Evolutionary conservation across 2,113 vertebrate genomes (phyloP), one percentile per base, ranked within the genome.

Genomic region (Desmodus rotundus): DNA sequence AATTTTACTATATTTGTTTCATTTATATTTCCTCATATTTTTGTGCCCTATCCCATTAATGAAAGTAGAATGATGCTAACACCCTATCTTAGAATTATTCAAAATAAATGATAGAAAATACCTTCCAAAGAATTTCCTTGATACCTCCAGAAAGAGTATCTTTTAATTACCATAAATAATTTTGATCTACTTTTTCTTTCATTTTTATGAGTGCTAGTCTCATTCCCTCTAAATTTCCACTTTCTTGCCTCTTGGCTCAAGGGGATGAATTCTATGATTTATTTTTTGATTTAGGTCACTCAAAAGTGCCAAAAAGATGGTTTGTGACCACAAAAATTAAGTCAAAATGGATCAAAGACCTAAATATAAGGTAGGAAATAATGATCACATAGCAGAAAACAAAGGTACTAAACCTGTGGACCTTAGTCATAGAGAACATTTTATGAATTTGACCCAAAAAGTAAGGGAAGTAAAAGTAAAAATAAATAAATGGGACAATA

Each of bases 81-180:
- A 81, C 0, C 1, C 12, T 80, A 67, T 28, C 89, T 95, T 58
- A 73, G 52, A 92, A 80, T 70, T 96, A 78, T 89, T 87, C 17
- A 84, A 92, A 96, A 56, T 73, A 80, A 68, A 41, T 93, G 67
- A 56, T 4, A 38, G 38, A 95, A 95, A 93, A 58, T 78, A 67
- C 82, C 36, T 87, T 67, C 36, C 17, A 77, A 73, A 72, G 50
- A 38, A 77, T 58, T 54, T 45, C 4, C 61, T 82, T 77, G 33
- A 86, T 4, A 50, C 26, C 9, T 68, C 14, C 84, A 47, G 76
- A 80, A 94, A 70, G 8, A 87, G 26, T 92, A n/a, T 68, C 5
- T 90, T 96, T 87, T 70, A 31, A 81, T 94, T 72, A 90, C 33
- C 43, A 45, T 72, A 68, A 92, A 70, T 87, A 43, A 76, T 73